phyloP scores from a whole-genome alignment of 2,797 vertebrate species.

The Chiroxiphia lanceolata region DNA sequence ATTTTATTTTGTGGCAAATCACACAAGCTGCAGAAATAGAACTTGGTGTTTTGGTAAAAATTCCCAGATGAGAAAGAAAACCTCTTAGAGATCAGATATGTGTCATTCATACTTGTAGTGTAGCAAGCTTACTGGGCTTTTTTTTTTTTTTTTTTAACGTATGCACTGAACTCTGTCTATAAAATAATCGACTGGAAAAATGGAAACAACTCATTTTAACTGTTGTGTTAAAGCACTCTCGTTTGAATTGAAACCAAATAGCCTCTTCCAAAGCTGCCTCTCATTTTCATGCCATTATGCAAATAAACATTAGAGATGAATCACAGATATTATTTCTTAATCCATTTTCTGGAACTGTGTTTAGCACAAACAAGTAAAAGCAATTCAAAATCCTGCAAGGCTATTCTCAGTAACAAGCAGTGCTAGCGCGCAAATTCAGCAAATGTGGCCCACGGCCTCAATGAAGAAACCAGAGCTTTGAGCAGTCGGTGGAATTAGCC shows the following conservation, averaged over 20 bases:
- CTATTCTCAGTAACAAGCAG: neutral
- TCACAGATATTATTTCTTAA: conserved; percentile 49
- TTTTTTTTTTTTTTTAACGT: neutral
- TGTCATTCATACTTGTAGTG: neutral
- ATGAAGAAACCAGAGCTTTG: neutral
- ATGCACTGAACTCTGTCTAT: neutral
- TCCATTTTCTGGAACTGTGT: conserved; percentile 11
- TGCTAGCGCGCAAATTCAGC: neutral
- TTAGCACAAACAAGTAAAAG: neutral
- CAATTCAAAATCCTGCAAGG: neutral
- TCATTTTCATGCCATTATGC: conserved; percentile 49
- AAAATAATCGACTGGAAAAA: conserved; percentile 63
- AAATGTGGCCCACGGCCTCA: rapidly evolving
- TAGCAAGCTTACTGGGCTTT: neutral
- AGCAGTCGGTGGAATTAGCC: neutral
- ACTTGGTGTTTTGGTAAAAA: neutral
- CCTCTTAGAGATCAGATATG: neutral
- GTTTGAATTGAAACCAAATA: conserved; percentile 37
- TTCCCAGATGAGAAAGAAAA: neutral
- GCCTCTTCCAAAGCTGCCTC: neutral
- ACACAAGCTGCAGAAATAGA: neutral
- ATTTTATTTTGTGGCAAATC: neutral
- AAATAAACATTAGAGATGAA: conserved; percentile 51
- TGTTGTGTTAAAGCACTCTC: conserved; percentile 39
- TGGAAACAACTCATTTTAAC: conserved; percentile 50